Evolutionary conservation across 2,888 invertebrate genomes (phyloP), one percentile per base, ranked within the genome.

Genomic region (Polyommatus icarus): DNA sequence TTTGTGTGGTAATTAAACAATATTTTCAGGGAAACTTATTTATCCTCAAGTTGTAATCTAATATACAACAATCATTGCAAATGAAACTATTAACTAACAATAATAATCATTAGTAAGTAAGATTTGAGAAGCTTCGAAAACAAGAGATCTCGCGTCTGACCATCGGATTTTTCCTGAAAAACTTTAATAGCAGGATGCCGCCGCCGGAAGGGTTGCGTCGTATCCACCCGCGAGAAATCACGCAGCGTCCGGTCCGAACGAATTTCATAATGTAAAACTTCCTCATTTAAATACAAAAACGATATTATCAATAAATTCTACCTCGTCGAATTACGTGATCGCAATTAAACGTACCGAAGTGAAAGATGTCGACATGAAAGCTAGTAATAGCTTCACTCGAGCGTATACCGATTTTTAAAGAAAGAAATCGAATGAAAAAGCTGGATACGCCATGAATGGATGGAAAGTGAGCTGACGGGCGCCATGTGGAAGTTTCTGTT

Each of bases 401-500:
- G 82, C 82, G 80, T 80, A 83, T 83, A 83, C 81, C 84, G 85
- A 84, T 86, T 87, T 87, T 87, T 89, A 86, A 88, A 87, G 85
- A 90, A 92, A 91, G 92, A 93, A 93, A 93, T 91, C 91, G 87
- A 84, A 87, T 85, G 88, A 90, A 93, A 92, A 94, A 92, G 86
- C 89, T 89, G 90, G 87, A 89, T 89, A 86, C 86, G 85, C 92
- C 92, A 89, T 92, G 92, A 94, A 93, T 93, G 93, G 93, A 86
- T 92, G 92, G 93, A 93, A 93, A 94, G 93, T 91, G 89, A 91
- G 89, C 87, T 88, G 88, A 83, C 87, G 84, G 87, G 86, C 89
- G 86, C 90, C 88, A 87, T 84, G 84, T 84, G 82, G 88, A 82
- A 86, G 86, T 90, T 92, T 93, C 90, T 89, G 91, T 93, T 93